These are phyloP conservation scores for Podarcis raffonei DNA, from an alignment of 2,113 vertebrate species.

Conservation along the genomic window DNA sequence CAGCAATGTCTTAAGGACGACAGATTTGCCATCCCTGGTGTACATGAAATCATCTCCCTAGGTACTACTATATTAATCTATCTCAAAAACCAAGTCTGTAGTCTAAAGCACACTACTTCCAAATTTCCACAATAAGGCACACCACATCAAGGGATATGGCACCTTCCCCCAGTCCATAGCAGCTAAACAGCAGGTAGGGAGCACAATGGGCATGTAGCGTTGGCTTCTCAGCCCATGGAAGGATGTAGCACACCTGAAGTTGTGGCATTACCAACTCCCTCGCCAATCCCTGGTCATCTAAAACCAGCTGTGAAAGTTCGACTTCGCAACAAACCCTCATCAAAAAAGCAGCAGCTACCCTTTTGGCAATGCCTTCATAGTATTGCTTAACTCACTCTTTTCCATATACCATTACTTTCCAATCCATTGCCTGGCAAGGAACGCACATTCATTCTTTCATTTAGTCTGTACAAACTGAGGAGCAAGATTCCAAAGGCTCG, in stretches of 20 bases:
- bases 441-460: not conserved
- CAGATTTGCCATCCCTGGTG: too few relatives aligned
- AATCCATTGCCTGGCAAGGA: not conserved
- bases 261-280: not conserved
- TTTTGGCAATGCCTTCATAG: not conserved
- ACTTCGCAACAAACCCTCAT: not conserved
- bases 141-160: too few relatives aligned
- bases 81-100: not conserved
- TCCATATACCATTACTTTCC: not conserved
- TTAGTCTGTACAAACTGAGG: not conserved
- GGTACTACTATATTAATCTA: not conserved
- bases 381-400: not conserved
- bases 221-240: not conserved
- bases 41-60: fast-evolving
- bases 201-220: too few relatives aligned
- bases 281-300: not conserved
- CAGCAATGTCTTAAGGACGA: too few relatives aligned
- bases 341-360: too few relatives aligned
- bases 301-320: too few relatives aligned
- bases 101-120: not conserved
- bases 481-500: not conserved
- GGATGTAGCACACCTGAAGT: not conserved
- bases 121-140: not conserved
- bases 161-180: too few relatives aligned
- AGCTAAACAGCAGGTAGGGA: too few relatives aligned